Evolutionary conservation across 2,113 vertebrate genomes (phyloP).

Genomic region (Vicugna pacos): DNA sequence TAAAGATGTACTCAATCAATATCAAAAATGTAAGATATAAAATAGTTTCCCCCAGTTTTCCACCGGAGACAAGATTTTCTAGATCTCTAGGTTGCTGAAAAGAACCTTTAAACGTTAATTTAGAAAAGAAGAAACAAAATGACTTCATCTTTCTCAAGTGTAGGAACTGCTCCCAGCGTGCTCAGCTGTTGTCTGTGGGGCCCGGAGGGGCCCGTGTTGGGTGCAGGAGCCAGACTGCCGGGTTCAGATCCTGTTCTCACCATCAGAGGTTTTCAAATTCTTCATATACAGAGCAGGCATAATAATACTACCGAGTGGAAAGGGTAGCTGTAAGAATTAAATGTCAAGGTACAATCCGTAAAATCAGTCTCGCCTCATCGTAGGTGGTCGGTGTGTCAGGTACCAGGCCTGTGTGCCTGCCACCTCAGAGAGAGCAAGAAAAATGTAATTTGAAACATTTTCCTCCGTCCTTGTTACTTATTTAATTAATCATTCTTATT

Average conservation of each 20-base stretch:
- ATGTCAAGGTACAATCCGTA: background rate
- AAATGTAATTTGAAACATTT: constrained; percentile 29
- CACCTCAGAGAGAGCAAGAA: constrained; percentile 12
- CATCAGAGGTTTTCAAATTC: background rate
- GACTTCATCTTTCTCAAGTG: background rate
- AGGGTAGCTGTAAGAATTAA: background rate
- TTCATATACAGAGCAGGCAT: background rate
- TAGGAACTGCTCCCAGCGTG: rapidly evolving
- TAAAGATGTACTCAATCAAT: background rate
- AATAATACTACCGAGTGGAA: background rate
- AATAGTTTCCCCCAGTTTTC: background rate
- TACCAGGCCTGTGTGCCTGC: rapidly evolving
- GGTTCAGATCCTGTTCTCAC: background rate
- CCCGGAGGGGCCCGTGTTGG: background rate
- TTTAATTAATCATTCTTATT: constrained; percentile 31
- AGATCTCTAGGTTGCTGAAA: background rate
- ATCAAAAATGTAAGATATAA: background rate
- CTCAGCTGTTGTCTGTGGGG: background rate
- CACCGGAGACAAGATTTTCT: background rate
- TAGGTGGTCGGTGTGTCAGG: background rate
- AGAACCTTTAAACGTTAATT: background rate
- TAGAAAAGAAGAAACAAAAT: constrained; percentile 6
- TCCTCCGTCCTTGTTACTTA: background rate
- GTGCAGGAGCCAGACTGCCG: background rate
- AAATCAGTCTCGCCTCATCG: background rate